phyloP scores from a whole-genome alignment of 2,888 invertebrate genomes.

The Agriopis aurantiaria region DNA sequence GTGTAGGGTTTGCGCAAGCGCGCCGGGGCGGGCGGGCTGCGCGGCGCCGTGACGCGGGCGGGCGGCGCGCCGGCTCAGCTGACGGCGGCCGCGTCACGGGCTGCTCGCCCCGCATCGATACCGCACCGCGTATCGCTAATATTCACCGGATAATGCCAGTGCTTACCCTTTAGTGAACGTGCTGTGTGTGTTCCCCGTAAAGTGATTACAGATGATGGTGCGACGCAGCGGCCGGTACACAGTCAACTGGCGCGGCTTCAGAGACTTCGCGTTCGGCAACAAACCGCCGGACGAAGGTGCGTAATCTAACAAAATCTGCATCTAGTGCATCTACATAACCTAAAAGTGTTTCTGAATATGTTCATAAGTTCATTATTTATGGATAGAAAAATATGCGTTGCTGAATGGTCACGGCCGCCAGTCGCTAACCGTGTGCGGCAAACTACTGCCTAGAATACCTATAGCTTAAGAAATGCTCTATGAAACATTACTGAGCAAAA shows the following conservation, averaged over 20 bases:
- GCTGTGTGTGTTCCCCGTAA: slow-evolving; percentile 41
- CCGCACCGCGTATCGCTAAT: slow-evolving; percentile 51
- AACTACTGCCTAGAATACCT: not conserved
- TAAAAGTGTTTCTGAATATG: slow-evolving; percentile 48
- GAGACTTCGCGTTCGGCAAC: slow-evolving; percentile 78
- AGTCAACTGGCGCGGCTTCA: slow-evolving; percentile 83
- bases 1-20: slow-evolving; percentile 71
- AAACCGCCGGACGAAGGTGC: slow-evolving; percentile 83
- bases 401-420: not conserved
- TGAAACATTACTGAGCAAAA: not conserved
- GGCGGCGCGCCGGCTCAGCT: slow-evolving; percentile 69
- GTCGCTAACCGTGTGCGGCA: slow-evolving; percentile 15
- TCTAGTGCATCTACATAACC: slow-evolving; percentile 60
- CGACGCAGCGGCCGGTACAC: slow-evolving; percentile 84
- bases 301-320: slow-evolving; percentile 50
- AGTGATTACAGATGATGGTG: slow-evolving; percentile 75
- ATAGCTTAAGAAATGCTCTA: slow-evolving; percentile 1
- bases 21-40: slow-evolving; percentile 65
- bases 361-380: slow-evolving; percentile 9
- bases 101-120: slow-evolving; percentile 67
- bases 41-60: slow-evolving; percentile 68
- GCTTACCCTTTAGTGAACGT: slow-evolving; percentile 56
- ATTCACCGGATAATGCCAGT: slow-evolving; percentile 58
- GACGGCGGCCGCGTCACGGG: slow-evolving; percentile 76
- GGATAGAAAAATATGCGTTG: not conserved